phyloP scores from a whole-genome alignment of 2,113 vertebrate genomes.

The Tragulus kanchil region DNA sequence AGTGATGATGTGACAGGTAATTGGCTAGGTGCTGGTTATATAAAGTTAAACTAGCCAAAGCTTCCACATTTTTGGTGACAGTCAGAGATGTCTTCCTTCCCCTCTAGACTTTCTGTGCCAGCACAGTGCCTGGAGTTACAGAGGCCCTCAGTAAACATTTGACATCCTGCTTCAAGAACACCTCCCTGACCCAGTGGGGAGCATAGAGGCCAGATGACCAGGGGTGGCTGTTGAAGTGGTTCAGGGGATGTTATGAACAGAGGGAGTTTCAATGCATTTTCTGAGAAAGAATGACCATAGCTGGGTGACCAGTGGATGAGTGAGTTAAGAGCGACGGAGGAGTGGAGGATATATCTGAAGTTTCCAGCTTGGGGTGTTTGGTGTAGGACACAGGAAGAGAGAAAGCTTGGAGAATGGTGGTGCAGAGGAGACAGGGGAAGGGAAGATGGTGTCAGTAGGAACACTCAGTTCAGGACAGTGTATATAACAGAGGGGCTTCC shows the following conservation, averaged over 20 bases:
- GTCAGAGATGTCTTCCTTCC: not conserved
- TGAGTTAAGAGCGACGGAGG: not conserved
- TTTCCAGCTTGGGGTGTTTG: not conserved
- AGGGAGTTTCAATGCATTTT: not conserved
- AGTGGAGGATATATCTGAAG: not conserved
- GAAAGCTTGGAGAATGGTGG: not conserved
- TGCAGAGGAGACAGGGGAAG: not conserved
- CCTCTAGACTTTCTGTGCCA: not conserved
- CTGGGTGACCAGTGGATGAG: not conserved
- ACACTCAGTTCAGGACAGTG: not conserved
- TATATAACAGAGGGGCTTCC: not conserved
- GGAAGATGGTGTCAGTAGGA: not conserved
- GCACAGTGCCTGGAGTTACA: not conserved
- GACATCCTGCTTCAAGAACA: not conserved
- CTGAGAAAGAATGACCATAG: not conserved
- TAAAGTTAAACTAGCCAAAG: not conserved
- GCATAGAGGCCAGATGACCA: not conserved
- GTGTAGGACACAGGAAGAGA: not conserved
- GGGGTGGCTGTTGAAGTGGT: not conserved
- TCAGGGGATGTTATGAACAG: not conserved
- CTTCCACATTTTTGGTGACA: not conserved
- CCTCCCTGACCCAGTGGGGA: not conserved
- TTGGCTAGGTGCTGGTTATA: not conserved
- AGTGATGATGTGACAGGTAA: too few species aligned
- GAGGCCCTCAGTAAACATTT: not conserved